A percentile compares a stretch with the other conserved stretches of the same genome.
phyloP scores from a whole-genome alignment of 1,140 invertebrate species.

The Papilio dardanus region DNA sequence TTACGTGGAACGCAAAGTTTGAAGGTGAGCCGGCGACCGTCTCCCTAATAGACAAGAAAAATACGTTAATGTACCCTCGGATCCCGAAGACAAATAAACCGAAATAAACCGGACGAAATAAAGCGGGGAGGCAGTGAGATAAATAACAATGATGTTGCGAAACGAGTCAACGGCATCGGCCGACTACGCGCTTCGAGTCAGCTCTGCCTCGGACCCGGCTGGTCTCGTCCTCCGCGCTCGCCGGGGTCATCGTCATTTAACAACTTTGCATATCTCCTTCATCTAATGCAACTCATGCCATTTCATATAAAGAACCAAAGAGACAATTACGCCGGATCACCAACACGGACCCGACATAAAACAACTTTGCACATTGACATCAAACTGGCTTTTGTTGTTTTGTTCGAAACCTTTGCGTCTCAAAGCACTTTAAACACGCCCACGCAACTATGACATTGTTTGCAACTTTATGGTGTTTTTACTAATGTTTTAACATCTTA shows the following conservation, averaged over 20 bases:
- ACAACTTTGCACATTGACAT: slow-evolving; percentile 18
- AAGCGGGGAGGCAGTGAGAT: slow-evolving; percentile 68
- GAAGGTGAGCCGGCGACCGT: slow-evolving; percentile 76
- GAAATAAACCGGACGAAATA: slow-evolving; percentile 74
- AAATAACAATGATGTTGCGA: slow-evolving; percentile 76
- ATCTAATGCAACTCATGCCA: slow-evolving; percentile 29
- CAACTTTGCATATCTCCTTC: slow-evolving; percentile 30
- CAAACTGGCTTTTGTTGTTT: slow-evolving; percentile 21
- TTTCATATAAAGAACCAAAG: neutral
- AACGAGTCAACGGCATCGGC: slow-evolving; percentile 45
- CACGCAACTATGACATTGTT: slow-evolving; percentile 7
- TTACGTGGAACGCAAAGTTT: slow-evolving; percentile 76
- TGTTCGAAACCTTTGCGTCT: slow-evolving; percentile 10
- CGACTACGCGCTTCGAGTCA: slow-evolving; percentile 25
- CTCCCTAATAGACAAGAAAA: slow-evolving; percentile 81
- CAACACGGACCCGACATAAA: slow-evolving; percentile 13
- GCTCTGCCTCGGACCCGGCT: neutral
- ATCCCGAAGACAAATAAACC: slow-evolving; percentile 80
- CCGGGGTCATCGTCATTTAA: slow-evolving; percentile 16
- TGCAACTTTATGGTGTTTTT: slow-evolving; percentile 13
- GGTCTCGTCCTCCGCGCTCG: slow-evolving; percentile 10
- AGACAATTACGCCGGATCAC: slow-evolving; percentile 20
- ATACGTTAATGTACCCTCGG: slow-evolving; percentile 81
- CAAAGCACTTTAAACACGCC: neutral
- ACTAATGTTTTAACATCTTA: neutral